Base-by-base conservation (phyloP, 1,140 invertebrate genomes). In the Drosophila kurseongensis region DNA sequence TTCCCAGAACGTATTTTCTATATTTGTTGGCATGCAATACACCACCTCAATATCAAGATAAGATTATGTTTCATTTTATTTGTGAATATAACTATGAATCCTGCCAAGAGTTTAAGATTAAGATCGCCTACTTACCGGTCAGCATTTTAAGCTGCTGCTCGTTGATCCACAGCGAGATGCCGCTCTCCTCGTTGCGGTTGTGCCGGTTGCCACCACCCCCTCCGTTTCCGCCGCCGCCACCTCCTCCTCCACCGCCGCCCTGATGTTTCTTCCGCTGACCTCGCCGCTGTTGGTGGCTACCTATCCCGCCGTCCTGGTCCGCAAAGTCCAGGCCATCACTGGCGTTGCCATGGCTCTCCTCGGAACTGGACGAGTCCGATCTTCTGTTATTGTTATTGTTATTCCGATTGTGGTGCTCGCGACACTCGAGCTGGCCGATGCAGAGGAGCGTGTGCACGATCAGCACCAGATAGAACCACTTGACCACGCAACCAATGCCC, bases 121-220 rank as follows among this genome's bases (percentile, higher is more conserved):
- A 4, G 5, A 32, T 32, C 8, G 29, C 9, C 5, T n/a, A 59
- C 76, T 78, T 92, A 97, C 97, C 97, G 92, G 96, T 97, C 79
- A 97, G 96, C 95, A 97, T 96, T 93, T 97, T 96, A 16, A 97
- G 96, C 93, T 97, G 97, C 74, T 97, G 95, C 78, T 97, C 95
- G 91, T 97, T 96, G 78, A 98, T 97, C 97, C 97, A 98, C 32
- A 98, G 93, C 29, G 96, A 96, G 41, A 97, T 94, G 91, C 96
- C 96, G 16, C 78, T 77, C 29, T 92, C 88, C 42, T 91, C 82
- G 36, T 63, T 40, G n/a, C 80, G 84, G 42, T 80, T 75, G 18
- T 91, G 71, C 5, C 82, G 76, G 62, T 77, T 75, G 13, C 62
- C 44, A 38, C 75, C 60, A 7, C 67, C 68, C 0, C 57, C 61